Evolutionary conservation across 2,113 vertebrate species (phyloP).

Genomic region (Atrichornis clamosus): DNA sequence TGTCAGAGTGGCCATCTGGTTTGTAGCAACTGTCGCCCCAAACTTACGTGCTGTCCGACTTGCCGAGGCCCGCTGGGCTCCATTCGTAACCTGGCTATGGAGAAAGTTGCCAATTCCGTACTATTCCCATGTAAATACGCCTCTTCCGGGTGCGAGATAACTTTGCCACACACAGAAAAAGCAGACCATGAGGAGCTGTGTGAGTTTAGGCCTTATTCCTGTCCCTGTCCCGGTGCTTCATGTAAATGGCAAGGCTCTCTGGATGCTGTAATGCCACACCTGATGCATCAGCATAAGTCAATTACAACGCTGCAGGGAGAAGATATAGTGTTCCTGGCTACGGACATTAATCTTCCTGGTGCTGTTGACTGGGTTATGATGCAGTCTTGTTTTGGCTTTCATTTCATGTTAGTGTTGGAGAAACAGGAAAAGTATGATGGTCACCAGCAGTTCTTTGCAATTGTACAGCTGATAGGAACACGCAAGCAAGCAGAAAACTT

Average conservation of each 20-base stretch:
- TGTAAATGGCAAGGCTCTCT: slow-evolving; percentile 99
- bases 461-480: slow-evolving; percentile 98
- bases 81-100: slow-evolving; percentile 99
- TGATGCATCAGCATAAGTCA: slow-evolving; percentile 99
- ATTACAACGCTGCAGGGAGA: slow-evolving; percentile 99
- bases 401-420: slow-evolving; percentile 98
- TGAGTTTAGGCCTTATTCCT: slow-evolving; percentile 97
- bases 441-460: slow-evolving; percentile 99
- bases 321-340: slow-evolving; percentile 98
- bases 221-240: slow-evolving; percentile 94
- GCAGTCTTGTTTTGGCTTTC: slow-evolving; percentile 99
- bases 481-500: slow-evolving; percentile 99
- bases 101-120: slow-evolving; percentile 99
- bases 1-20: slow-evolving; percentile 98
- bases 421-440: slow-evolving; percentile 99
- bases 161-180: slow-evolving; percentile 97
- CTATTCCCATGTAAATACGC: slow-evolving; percentile 98
- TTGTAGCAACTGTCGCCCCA: slow-evolving; percentile 98
- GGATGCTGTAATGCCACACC: slow-evolving; percentile 97
- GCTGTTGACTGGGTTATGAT: slow-evolving; percentile 99
- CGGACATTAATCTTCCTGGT: slow-evolving; percentile 98
- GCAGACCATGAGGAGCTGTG: slow-evolving; percentile 98
- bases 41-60: slow-evolving; percentile 97
- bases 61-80: slow-evolving; percentile 95
- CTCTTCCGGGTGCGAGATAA: slow-evolving; percentile 96